phyloP scores from a whole-genome alignment of 2,797 vertebrate species.

The Sylvilagus floridanus region DNA sequence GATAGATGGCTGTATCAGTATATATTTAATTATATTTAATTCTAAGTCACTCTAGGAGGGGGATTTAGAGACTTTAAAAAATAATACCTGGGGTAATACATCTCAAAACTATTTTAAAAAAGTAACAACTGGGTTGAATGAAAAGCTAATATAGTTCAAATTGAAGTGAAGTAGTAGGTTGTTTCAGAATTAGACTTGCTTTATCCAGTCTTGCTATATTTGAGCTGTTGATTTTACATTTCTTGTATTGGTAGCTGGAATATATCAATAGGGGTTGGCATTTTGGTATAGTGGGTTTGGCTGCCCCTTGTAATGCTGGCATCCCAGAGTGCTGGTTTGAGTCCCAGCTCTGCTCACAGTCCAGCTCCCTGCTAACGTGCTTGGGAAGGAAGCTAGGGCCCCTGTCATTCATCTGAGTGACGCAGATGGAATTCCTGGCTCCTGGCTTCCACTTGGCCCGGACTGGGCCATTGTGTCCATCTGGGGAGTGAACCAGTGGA shows the following conservation, averaged over 20 bases:
- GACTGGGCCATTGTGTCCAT: no score
- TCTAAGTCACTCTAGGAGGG: not conserved
- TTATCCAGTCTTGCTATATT: conserved; percentile 14
- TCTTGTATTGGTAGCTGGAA: not conserved
- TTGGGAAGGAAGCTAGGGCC: no score
- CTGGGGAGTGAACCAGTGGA: no score
- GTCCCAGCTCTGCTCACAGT: no score
- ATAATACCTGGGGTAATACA: not conserved
- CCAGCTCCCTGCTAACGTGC: no score
- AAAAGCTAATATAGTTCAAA: not conserved
- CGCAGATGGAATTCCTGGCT: no score
- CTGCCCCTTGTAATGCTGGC: no score
- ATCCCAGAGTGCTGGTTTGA: no score
- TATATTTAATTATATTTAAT: not conserved
- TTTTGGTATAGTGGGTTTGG: no score
- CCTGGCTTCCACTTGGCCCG: no score
- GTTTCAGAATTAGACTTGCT: not conserved
- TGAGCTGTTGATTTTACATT: conserved; percentile 44
- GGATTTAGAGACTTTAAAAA: conserved; percentile 48
- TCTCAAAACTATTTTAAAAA: conserved; percentile 9
- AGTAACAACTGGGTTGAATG: not conserved
- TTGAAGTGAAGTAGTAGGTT: not conserved
- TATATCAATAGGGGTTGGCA: no score
- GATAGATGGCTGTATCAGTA: not conserved
- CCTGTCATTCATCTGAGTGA: no score